Conservation (phyloP, 2,113 vertebrate species). For the Takifugu flavidus region DNA sequence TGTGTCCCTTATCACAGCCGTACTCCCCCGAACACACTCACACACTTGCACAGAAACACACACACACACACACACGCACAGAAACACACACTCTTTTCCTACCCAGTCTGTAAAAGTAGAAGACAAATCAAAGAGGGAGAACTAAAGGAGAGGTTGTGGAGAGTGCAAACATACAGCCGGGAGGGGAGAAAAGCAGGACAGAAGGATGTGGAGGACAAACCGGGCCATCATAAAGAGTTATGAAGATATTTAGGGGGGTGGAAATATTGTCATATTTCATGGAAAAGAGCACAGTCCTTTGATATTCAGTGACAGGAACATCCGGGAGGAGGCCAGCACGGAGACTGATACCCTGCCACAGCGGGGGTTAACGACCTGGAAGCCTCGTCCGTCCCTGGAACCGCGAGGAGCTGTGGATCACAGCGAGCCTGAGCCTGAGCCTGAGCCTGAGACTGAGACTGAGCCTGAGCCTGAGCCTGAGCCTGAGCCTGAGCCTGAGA, state of each 20-base stretch:
- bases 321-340: conserved; percentile 50
- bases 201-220: conserved; percentile 47
- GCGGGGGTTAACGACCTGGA: conserved; percentile 60
- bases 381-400: conserved; percentile 75
- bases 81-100: conserved; percentile 31
- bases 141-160: conserved; percentile 47
- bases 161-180: conserved; percentile 53
- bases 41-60: conserved; percentile 24
- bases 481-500: no score
- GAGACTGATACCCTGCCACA: conserved; percentile 49
- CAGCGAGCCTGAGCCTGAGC: background rate
- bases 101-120: conserved; percentile 34
- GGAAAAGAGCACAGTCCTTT: conserved; percentile 54
- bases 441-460: no score
- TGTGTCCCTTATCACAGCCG: conserved; percentile 67
- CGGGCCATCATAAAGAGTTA: conserved; percentile 66
- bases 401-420: conserved; percentile 64
- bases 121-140: conserved; percentile 50
- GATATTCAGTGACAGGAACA: conserved; percentile 64
- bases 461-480: no score
- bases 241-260: conserved; percentile 59
- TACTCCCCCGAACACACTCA: conserved; percentile 53
- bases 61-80: conserved; percentile 26
- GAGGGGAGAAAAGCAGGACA: conserved; percentile 31
- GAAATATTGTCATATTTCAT: conserved; percentile 59